phyloP scores from a whole-genome alignment of 2,888 invertebrate genomes.

The Copidosoma aretas region DNA sequence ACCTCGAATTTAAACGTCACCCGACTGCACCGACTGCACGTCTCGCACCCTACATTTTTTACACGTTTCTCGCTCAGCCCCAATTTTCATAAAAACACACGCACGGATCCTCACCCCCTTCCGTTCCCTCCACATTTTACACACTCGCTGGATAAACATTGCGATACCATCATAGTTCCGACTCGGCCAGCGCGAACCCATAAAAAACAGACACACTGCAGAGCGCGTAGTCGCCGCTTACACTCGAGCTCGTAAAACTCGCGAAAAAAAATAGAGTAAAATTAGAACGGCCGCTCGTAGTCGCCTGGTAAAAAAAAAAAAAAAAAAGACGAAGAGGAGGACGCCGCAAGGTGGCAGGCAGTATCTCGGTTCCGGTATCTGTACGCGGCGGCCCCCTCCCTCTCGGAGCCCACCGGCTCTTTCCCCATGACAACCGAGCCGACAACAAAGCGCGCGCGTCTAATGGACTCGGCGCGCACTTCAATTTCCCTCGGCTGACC shows the following conservation, averaged over 20 bases:
- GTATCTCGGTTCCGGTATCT: constrained; percentile 60
- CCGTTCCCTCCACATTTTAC: too few relatives aligned
- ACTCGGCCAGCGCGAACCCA: too few relatives aligned
- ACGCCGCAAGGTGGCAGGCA: constrained; percentile 19
- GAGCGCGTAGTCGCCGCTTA: too few relatives aligned
- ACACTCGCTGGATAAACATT: too few relatives aligned
- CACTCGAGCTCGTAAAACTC: constrained; percentile 12
- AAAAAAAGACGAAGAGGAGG: neutral
- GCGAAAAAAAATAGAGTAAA: neutral
- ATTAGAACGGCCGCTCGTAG: neutral
- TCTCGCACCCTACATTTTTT: too few relatives aligned
- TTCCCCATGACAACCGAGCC: constrained; percentile 57
- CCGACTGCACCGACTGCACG: too few relatives aligned
- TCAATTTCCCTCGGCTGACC: constrained; percentile 54
- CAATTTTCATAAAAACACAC: too few relatives aligned
- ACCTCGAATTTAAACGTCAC: too few relatives aligned
- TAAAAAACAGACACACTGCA: too few relatives aligned
- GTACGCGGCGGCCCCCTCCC: constrained; percentile 41
- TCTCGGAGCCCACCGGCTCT: neutral
- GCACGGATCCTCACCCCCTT: too few relatives aligned
- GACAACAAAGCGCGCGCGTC: constrained; percentile 55
- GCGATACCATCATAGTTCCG: too few relatives aligned
- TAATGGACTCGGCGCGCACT: constrained; percentile 53
- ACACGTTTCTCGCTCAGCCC: too few relatives aligned
- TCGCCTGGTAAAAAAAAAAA: constrained; percentile 5